phyloP scores from a whole-genome alignment of 23 tunicate genomes.

The Styela plicata region DNA sequence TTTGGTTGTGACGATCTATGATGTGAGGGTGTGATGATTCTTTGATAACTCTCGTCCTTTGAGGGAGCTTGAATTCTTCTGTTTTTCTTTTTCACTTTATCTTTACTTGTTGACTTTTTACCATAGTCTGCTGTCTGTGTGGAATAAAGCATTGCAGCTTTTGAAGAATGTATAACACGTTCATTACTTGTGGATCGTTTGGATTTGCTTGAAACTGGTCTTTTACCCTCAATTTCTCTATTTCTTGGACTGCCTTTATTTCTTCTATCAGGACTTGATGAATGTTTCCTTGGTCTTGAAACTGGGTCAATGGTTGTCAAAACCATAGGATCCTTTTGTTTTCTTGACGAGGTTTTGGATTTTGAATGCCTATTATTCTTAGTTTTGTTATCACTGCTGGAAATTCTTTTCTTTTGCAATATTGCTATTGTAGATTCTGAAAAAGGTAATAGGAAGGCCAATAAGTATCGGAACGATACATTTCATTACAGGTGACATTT shows the following conservation, averaged over 20 bases:
- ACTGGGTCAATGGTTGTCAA: not conserved
- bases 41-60: not conserved
- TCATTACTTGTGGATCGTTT: not conserved
- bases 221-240: not conserved
- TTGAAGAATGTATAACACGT: not conserved
- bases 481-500: too few species aligned
- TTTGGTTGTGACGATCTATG: not conserved
- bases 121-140: too few species aligned
- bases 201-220: not conserved
- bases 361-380: not conserved
- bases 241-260: not conserved
- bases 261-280: conserved; percentile 4
- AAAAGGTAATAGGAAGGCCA: too few species aligned
- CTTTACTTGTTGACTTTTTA: not conserved
- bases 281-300: not conserved
- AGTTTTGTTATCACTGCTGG: not conserved
- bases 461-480: too few species aligned
- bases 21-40: not conserved
- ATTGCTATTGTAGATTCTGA: not conserved
- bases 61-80: conserved; percentile 22
- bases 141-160: not conserved
- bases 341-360: not conserved
- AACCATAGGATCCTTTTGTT: not conserved
- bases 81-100: not conserved
- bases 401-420: not conserved